phyloP scores from a whole-genome alignment of 23 tunicate genomes.

The Ascidia mentula region DNA sequence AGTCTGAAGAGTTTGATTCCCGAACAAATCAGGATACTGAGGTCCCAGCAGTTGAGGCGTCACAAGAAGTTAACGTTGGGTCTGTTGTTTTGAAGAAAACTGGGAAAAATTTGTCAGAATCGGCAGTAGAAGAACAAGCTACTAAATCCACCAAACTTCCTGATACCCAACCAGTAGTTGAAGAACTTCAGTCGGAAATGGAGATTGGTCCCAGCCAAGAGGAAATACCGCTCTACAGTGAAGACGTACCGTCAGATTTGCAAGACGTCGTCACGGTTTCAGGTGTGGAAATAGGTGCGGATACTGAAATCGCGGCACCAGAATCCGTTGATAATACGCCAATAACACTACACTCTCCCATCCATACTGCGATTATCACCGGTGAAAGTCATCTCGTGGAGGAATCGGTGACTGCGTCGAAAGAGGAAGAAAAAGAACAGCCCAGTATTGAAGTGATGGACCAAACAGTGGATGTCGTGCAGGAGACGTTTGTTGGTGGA shows the following conservation, averaged over 20 bases:
- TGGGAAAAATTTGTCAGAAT: not conserved
- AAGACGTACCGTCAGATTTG: not conserved
- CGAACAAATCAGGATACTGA: not conserved
- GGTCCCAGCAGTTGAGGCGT: not conserved
- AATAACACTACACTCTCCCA: too few species aligned
- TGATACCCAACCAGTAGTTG: not conserved
- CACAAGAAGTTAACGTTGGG: not conserved
- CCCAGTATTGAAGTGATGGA: not conserved
- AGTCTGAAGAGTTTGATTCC: not conserved
- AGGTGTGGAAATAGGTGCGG: not conserved
- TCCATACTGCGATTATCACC: too few species aligned
- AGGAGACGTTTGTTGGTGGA: not conserved
- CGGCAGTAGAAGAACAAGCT: not conserved
- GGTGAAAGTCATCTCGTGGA: too few species aligned
- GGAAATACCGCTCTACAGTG: not conserved
- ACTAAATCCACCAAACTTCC: not conserved
- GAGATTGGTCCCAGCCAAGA: not conserved
- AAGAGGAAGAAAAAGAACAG: slow-evolving; percentile 12
- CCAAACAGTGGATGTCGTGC: not conserved
- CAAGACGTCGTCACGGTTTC: not conserved
- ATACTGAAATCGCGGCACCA: not conserved
- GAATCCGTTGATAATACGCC: not conserved
- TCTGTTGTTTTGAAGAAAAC: not conserved
- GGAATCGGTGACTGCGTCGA: too few species aligned
- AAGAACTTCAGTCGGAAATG: not conserved